phyloP scores from a whole-genome alignment of 37 sponge, comb jelly and placozoan species.

The Diacarnus erythraeanus region DNA sequence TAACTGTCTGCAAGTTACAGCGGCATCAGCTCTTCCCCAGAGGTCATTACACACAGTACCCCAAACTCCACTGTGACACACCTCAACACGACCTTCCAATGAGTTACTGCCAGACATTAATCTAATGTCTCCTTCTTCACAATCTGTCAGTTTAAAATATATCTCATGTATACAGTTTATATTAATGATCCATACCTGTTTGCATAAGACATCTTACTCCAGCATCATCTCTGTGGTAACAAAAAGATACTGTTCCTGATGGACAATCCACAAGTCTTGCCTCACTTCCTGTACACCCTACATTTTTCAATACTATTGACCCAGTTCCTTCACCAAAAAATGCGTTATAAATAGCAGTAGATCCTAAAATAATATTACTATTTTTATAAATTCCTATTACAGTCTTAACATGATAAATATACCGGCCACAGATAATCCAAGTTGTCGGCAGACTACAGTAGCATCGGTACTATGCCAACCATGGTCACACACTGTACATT shows the following conservation, averaged over 20 bases:
- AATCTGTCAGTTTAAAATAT: neutral
- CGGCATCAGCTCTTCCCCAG: slow-evolving; percentile 18
- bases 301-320: too few relatives aligned
- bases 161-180: too few relatives aligned
- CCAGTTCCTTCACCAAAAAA: too few relatives aligned
- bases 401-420: too few relatives aligned
- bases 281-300: too few relatives aligned
- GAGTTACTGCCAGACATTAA: neutral
- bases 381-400: neutral
- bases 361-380: too few relatives aligned
- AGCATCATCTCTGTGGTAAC: too few relatives aligned
- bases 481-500: neutral
- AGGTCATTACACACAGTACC: slow-evolving; percentile 17
- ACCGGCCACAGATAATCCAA: neutral
- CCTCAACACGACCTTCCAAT: slow-evolving; percentile 15
- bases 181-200: too few relatives aligned
- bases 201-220: too few relatives aligned
- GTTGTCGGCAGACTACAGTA: neutral
- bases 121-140: slow-evolving; percentile 2
- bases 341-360: too few relatives aligned
- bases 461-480: neutral
- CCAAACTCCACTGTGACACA: slow-evolving; percentile 2
- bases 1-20: slow-evolving; percentile 11
- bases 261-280: too few relatives aligned
- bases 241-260: too few relatives aligned